Percentiles rank a stretch among this genome's conserved stretches.
phyloP scores from a whole-genome alignment of 2,797 vertebrate species.

The Hozukius guyotensis region DNA sequence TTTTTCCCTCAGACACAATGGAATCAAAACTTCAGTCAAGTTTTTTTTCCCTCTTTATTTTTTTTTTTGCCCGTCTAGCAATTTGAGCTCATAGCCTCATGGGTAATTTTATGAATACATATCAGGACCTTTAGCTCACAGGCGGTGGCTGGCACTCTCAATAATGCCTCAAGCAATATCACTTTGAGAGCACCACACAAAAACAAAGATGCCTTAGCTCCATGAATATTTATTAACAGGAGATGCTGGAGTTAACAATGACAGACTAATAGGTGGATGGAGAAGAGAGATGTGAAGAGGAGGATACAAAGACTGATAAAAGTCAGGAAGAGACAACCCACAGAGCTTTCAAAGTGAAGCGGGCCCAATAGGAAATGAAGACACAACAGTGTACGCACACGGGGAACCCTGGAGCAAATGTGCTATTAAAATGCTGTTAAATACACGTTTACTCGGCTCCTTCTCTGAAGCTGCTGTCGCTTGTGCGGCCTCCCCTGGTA shows the following conservation, averaged over 20 bases:
- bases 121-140: conserved; percentile 75
- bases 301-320: conserved; percentile 21
- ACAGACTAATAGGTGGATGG: conserved; percentile 38
- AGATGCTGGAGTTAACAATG: conserved; percentile 46
- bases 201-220: conserved; percentile 69
- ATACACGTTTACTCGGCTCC: conserved; percentile 41
- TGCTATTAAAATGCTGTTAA: conserved; percentile 69
- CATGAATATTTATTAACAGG: conserved; percentile 74
- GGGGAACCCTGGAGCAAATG: conserved; percentile 48
- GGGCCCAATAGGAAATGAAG: conserved; percentile 28
- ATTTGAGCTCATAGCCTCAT: conserved; percentile 67
- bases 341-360: conserved; percentile 19
- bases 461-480: conserved; percentile 42
- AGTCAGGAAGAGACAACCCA: conserved; percentile 4
- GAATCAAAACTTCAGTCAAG: conserved; percentile 49
- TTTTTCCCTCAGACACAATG: conserved; percentile 38
- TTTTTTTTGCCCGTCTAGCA: conserved; percentile 51
- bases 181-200: conserved; percentile 71
- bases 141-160: conserved; percentile 61
- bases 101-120: conserved; percentile 79
- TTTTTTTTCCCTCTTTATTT: background rate
- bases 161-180: conserved; percentile 74
- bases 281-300: conserved; percentile 33
- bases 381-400: conserved; percentile 1
- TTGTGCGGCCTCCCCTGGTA: conserved; percentile 40